phyloP scores from a whole-genome alignment of 2,113 vertebrate genomes.

The Siniperca knerii region DNA sequence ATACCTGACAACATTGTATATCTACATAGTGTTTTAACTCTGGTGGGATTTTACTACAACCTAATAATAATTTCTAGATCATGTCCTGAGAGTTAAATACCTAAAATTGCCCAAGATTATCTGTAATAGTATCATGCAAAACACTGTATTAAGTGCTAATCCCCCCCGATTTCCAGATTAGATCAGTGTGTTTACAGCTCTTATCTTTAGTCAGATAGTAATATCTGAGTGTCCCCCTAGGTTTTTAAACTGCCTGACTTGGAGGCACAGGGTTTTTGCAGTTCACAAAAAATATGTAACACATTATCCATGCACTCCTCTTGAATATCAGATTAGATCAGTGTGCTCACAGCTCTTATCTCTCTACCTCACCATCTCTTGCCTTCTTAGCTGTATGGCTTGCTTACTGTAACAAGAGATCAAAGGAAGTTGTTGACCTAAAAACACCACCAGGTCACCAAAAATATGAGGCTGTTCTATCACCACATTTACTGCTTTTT shows the following conservation, averaged over 20 bases:
- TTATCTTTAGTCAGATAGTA: constrained; percentile 53
- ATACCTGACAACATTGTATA: constrained; percentile 9
- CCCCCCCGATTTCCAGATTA: constrained; percentile 57
- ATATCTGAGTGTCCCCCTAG: constrained; percentile 30
- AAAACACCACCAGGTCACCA: constrained; percentile 36
- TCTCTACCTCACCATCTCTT: constrained; percentile 17
- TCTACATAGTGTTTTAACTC: constrained; percentile 9
- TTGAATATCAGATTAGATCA: constrained; percentile 50
- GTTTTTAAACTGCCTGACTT: constrained; percentile 44
- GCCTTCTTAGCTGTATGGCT: not conserved
- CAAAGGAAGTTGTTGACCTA: constrained; percentile 31
- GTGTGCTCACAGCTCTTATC: constrained; percentile 41
- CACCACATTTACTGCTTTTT: not conserved
- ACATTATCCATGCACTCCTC: constrained; percentile 33
- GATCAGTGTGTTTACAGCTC: constrained; percentile 58
- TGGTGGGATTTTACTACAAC: constrained; percentile 23
- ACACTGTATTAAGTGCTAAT: constrained; percentile 66
- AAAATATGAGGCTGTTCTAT: constrained; percentile 14
- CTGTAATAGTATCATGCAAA: constrained; percentile 55
- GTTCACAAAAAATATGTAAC: constrained; percentile 8
- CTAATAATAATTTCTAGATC: constrained; percentile 48
- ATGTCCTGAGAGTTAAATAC: constrained; percentile 34
- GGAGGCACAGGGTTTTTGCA: constrained; percentile 30
- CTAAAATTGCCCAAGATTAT: constrained; percentile 48
- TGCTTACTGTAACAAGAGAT: constrained; percentile 16